Evolutionary conservation across 2,113 vertebrate genomes (phyloP).

Genomic region (Phylloscopus trochilus): DNA sequence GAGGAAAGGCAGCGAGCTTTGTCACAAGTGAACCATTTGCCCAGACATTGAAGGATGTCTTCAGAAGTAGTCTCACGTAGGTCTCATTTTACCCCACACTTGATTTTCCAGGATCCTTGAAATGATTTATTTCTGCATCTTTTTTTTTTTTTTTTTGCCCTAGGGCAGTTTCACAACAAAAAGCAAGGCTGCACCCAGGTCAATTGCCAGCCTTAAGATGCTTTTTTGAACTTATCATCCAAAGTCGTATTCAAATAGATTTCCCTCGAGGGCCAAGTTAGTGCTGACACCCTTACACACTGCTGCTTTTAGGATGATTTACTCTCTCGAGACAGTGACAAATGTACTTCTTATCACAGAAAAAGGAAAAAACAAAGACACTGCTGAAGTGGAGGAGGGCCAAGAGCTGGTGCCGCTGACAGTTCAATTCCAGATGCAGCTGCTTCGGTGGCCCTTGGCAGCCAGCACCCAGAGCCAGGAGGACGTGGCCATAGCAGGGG

Average conservation of each 20-base stretch:
- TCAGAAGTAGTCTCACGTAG: constrained; percentile 15
- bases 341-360: constrained; percentile 51
- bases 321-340: background rate
- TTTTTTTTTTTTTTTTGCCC: background rate
- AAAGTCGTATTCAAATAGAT: background rate
- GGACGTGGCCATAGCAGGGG: fast-evolving
- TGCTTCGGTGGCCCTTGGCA: constrained; percentile 68
- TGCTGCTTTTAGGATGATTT: background rate
- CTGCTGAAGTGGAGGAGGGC: background rate
- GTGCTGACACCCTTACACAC: background rate
- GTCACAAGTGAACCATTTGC: background rate
- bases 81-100: background rate
- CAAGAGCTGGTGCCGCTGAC: constrained; percentile 54
- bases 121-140: background rate
- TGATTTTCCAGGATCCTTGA: background rate
- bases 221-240: background rate
- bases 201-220: background rate
- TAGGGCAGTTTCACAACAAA: background rate
- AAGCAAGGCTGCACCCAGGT: background rate
- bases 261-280: background rate
- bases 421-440: constrained; percentile 76
- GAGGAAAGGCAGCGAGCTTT: constrained; percentile 15
- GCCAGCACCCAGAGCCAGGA: background rate
- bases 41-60: background rate
- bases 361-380: constrained; percentile 16